Conservation (phyloP, 35 echinoderm and acorn worm genomes). For the Diadema setosum region DNA sequence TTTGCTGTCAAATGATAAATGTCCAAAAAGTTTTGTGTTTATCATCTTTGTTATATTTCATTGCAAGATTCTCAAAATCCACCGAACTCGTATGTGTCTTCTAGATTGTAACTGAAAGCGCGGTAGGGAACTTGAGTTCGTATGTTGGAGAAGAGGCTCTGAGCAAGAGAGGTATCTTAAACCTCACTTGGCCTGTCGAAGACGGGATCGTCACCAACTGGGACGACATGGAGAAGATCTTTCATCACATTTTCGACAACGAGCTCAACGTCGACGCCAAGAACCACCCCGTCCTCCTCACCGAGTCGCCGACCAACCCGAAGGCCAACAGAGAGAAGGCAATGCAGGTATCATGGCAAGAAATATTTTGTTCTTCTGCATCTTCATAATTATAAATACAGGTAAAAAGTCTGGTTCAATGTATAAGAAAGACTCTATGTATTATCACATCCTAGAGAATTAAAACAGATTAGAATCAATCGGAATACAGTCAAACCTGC, state of each 20-base stretch:
- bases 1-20: background rate
- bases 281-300: conserved; percentile 62
- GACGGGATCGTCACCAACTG: conserved; percentile 76
- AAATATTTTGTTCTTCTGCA: too few relatives aligned
- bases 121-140: background rate
- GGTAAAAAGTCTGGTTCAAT: too few relatives aligned
- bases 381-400: too few relatives aligned
- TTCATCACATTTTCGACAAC: conserved; percentile 65
- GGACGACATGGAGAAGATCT: conserved; percentile 87
- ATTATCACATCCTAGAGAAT: too few relatives aligned
- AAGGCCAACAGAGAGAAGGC: conserved; percentile 58
- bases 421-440: too few relatives aligned
- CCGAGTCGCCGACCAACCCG: conserved; percentile 70
- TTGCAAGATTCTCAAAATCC: background rate
- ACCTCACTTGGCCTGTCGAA: conserved; percentile 62
- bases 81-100: background rate
- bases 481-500: too few relatives aligned
- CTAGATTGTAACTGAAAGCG: background rate
- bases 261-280: conserved; percentile 65
- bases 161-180: conserved; percentile 66
- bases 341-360: background rate
- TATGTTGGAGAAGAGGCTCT: conserved; percentile 72
- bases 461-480: too few relatives aligned
- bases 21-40: background rate
- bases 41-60: background rate